These are phyloP conservation scores for Eubasilissa splendida DNA, from an alignment of 2,888 invertebrate genomes.

Conservation along the genomic window DNA sequence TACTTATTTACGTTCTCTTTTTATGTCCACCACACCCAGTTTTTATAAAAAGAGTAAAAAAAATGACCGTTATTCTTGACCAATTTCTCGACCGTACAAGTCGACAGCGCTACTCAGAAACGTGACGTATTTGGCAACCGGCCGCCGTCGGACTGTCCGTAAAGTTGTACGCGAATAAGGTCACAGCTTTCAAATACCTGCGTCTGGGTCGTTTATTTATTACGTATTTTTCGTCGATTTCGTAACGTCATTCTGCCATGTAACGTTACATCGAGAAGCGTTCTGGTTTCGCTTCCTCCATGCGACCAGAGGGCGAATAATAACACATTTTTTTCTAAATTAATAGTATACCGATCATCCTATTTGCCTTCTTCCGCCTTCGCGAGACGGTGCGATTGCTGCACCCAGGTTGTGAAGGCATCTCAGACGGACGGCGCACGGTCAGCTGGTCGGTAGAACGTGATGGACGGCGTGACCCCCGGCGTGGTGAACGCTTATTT, in stretches of 20 bases:
- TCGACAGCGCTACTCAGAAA: not conserved
- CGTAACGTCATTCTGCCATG: conserved; percentile 12
- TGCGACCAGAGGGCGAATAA: too few species aligned
- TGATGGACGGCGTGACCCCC: too few species aligned
- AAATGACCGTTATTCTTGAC: not conserved
- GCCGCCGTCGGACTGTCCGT: not conserved
- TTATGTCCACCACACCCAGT: conserved; percentile 7
- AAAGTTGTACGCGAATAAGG: not conserved
- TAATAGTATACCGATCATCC: too few species aligned
- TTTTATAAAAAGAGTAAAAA: not conserved
- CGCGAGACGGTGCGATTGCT: too few species aligned
- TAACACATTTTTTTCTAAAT: too few species aligned
- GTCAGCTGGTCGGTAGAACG: too few species aligned
- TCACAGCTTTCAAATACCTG: not conserved
- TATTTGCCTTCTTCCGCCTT: too few species aligned
- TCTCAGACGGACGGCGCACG: too few species aligned
- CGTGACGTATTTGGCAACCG: conserved; percentile 27
- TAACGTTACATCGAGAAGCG: conserved; percentile 3
- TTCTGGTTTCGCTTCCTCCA: not conserved
- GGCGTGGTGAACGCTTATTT: too few species aligned
- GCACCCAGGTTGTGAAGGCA: too few species aligned
- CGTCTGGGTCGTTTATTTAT: not conserved
- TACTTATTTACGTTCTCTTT: conserved; percentile 6
- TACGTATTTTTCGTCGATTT: not conserved
- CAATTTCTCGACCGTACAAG: not conserved